These are phyloP conservation scores for Nysson spinosus DNA, from an alignment of 2,888 invertebrate genomes.

Conservation along the genomic window DNA sequence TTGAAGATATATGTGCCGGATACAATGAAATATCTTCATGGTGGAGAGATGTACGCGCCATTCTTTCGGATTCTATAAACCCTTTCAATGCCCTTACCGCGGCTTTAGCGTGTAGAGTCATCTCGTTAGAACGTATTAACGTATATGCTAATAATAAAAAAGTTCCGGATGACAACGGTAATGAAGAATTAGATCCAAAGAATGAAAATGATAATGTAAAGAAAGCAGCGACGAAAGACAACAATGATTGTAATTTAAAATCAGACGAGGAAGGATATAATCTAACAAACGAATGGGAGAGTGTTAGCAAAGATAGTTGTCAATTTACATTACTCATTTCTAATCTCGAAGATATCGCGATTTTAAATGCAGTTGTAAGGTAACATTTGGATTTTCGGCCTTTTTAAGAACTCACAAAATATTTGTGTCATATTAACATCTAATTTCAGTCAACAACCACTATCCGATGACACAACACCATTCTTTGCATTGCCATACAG, in stretches of 20 bases:
- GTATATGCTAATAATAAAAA: slow-evolving; percentile 60
- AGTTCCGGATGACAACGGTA: slow-evolving; percentile 58
- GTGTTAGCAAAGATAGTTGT: slow-evolving; percentile 89
- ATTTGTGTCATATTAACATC: slow-evolving; percentile 1
- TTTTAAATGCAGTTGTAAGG: slow-evolving; percentile 85
- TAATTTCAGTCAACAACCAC: slow-evolving; percentile 64
- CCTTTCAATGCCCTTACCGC: slow-evolving; percentile 89
- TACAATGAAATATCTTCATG: slow-evolving; percentile 87
- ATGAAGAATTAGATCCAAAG: slow-evolving; percentile 52
- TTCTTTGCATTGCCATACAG: slow-evolving; percentile 70
- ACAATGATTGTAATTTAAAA: slow-evolving; percentile 56
- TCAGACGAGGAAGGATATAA: slow-evolving; percentile 79
- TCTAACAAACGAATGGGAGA: slow-evolving; percentile 83
- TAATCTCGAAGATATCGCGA: slow-evolving; percentile 92
- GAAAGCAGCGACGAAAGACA: slow-evolving; percentile 71
- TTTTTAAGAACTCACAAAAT: neutral
- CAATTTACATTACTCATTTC: slow-evolving; percentile 92
- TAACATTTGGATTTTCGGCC: slow-evolving; percentile 35
- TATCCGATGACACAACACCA: slow-evolving; percentile 62
- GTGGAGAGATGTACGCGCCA: slow-evolving; percentile 89
- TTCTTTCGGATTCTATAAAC: slow-evolving; percentile 85
- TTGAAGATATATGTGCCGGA: slow-evolving; percentile 81
- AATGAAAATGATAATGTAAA: slow-evolving; percentile 61
- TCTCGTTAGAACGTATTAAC: slow-evolving; percentile 77
- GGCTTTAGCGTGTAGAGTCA: slow-evolving; percentile 88